Percentiles rank a stretch among this genome's conserved stretches.
These are phyloP conservation scores for Plebejus melissa DNA, from an alignment of 2,888 invertebrate genomes.

Conservation along the genomic window DNA sequence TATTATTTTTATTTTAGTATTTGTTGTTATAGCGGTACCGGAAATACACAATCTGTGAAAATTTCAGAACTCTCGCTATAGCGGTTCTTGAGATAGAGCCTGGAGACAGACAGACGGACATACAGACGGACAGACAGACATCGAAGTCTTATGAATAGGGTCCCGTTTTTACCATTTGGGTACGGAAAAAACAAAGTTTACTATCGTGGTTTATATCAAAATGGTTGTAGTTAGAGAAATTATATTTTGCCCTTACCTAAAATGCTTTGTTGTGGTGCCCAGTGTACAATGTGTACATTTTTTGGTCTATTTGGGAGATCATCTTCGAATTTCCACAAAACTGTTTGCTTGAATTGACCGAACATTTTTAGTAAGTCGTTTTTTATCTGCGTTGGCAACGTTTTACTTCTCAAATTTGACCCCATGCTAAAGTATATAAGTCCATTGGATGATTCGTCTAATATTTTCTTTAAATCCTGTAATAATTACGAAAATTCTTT, in stretches of 20 bases:
- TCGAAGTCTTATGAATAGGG: too few relatives aligned
- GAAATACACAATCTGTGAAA: too few relatives aligned
- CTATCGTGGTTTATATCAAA: too few relatives aligned
- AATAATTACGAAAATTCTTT: background rate
- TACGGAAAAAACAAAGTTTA: too few relatives aligned
- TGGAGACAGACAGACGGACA: too few relatives aligned
- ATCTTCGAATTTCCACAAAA: conserved; percentile 71
- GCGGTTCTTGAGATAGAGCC: too few relatives aligned
- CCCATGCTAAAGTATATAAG: conserved; percentile 71
- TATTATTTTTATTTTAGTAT: too few relatives aligned
- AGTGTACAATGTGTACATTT: conserved; percentile 62
- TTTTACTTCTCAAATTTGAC: conserved; percentile 54
- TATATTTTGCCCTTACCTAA: conserved; percentile 36
- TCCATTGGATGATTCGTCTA: conserved; percentile 58
- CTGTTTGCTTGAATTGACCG: conserved; percentile 56
- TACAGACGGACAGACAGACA: too few relatives aligned
- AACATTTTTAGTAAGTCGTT: conserved; percentile 52
- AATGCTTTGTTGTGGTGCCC: conserved; percentile 61
- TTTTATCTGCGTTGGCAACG: conserved; percentile 49
- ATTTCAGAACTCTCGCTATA: too few relatives aligned
- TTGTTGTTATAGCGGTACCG: too few relatives aligned
- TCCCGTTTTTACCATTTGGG: too few relatives aligned
- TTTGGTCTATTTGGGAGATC: conserved; percentile 47
- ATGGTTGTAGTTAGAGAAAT: background rate
- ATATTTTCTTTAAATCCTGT: conserved; percentile 52